These are phyloP conservation scores for Tuta absoluta DNA, from an alignment of 2,888 invertebrate species.

Conservation along the genomic window DNA sequence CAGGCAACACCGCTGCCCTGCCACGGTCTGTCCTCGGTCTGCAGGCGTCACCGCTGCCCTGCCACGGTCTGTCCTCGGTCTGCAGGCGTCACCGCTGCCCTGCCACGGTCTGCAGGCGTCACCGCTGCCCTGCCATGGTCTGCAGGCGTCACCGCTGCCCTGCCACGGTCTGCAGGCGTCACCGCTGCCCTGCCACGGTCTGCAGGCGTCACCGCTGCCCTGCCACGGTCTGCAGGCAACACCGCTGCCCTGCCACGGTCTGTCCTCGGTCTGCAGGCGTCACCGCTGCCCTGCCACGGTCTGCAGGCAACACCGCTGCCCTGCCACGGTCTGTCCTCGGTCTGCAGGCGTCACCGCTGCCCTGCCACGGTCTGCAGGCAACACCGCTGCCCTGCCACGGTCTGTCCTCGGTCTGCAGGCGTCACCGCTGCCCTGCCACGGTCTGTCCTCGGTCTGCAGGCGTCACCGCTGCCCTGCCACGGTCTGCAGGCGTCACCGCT, in stretches of 20 bases:
- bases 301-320: slow-evolving; percentile 25
- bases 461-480: slow-evolving; percentile 19
- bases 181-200: slow-evolving; percentile 4
- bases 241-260: slow-evolving; percentile 25
- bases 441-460: not conserved
- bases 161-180: too few species aligned
- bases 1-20: too few species aligned
- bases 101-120: too few species aligned
- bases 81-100: too few species aligned
- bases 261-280: slow-evolving; percentile 12
- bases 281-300: slow-evolving; percentile 12
- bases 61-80: too few species aligned
- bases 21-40: too few species aligned
- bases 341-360: not conserved
- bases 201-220: slow-evolving; percentile 16
- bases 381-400: too few species aligned
- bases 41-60: not conserved
- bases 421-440: not conserved
- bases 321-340: slow-evolving; percentile 20
- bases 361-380: not conserved
- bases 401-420: not conserved
- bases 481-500: slow-evolving; percentile 10
- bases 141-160: too few species aligned
- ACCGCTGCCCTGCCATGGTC: too few species aligned
- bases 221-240: not conserved